phyloP scores from a whole-genome alignment of 2,888 invertebrate species.

The Mythimna pallens region DNA sequence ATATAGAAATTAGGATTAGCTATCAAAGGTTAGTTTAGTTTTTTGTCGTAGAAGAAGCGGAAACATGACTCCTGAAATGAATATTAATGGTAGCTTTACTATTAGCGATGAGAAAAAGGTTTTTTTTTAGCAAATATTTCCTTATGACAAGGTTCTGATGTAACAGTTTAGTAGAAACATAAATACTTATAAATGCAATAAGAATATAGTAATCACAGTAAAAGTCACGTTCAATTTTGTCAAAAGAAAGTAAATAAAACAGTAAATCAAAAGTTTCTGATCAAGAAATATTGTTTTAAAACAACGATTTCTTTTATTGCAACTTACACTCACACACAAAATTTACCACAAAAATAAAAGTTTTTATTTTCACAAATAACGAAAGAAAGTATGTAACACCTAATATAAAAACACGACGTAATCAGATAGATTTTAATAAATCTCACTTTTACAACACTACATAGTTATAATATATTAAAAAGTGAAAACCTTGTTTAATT shows the following conservation, averaged over 20 bases:
- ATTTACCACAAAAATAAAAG: neutral
- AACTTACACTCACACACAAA: no score
- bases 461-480: conserved; percentile 35
- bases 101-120: conserved; percentile 14
- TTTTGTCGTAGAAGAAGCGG: neutral
- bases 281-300: neutral
- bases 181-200: neutral
- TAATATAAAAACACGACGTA: conserved; percentile 11
- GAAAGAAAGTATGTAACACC: conserved; percentile 27
- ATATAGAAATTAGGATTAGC: neutral
- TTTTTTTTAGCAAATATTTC: conserved; percentile 23
- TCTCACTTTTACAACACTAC: conserved; percentile 38
- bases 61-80: conserved; percentile 4
- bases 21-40: neutral
- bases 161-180: neutral
- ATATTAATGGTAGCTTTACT: conserved; percentile 29
- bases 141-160: neutral
- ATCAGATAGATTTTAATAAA: conserved; percentile 46
- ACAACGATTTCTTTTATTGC: no score
- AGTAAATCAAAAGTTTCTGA: neutral
- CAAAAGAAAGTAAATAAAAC: neutral
- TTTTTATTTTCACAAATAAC: conserved; percentile 3
- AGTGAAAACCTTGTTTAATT: conserved; percentile 56
- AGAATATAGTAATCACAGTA: neutral
- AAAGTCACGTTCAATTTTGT: neutral